Evolutionary conservation across 2,888 invertebrate species (phyloP), one percentile per base, ranked within the genome.

Genomic region (Eupeodes latifasciatus): DNA sequence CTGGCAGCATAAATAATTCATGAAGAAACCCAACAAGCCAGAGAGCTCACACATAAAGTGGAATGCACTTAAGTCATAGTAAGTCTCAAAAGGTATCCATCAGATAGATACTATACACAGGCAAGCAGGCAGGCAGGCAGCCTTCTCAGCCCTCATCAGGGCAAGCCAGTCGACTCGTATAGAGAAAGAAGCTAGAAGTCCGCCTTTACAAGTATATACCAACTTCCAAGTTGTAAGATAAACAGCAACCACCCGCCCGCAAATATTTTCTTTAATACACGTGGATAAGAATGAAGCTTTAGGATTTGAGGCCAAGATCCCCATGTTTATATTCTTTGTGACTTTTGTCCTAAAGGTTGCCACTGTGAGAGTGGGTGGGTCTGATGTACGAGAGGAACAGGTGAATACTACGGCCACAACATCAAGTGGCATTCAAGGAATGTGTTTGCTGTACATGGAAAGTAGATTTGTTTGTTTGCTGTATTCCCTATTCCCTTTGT

Each of bases 51-150:
- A 79, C 74, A 81, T 69, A 85, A 81, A 88, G 88, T 88, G 88
- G 88, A 88, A 88, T 88, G 88, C 85, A 88, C 88, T 88, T 78
- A 85, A 88, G 85, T 85, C 88, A 78, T 81, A 85, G 85, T 81
- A 74, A 85, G 81, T 85, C 85, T 85, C 78, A 81, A 85, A 88
- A 88, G 85, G 88, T 85, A 88, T 85, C 88, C 85, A 88, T 85
- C 88, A 88, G 78, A n/a, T 2, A 27, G 27, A 27, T 27, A 27
- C 27, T 27, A 81, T 72, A 81, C 78, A 44, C 49, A 62, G n/a
- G 2, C 34, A 19, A 14, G 9, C 14, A 34, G 14, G 7, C n/a
- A 34, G 14, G 7, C n/a, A 64, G 64, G 19, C 64, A 27, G 27
- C 27, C 27, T 40, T 47, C 64, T 64, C 36, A 36, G 36, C 36